Conservation (phyloP, 2,888 invertebrate genomes). For the Troides oblongomaculatus region DNA sequence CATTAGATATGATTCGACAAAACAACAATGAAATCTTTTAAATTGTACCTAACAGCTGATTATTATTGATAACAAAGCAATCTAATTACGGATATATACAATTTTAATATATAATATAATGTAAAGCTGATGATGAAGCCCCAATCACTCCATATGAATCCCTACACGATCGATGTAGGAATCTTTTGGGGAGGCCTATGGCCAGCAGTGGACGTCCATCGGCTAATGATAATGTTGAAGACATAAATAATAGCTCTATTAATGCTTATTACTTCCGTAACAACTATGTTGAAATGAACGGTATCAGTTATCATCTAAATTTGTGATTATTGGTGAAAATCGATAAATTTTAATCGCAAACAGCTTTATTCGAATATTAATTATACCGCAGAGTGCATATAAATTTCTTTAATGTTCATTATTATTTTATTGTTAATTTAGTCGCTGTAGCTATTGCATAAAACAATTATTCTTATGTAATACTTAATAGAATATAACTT, state of each 20-base stretch:
- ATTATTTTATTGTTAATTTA: neutral
- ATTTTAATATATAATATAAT: neutral
- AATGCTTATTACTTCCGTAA: constrained; percentile 1
- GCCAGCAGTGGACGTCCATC: too few species aligned
- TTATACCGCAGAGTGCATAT: neutral
- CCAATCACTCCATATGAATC: too few species aligned
- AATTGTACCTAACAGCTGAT: neutral
- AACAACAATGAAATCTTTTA: neutral
- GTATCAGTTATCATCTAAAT: neutral
- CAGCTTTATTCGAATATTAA: constrained; percentile 16
- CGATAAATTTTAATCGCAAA: constrained; percentile 5
- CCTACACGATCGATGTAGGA: too few species aligned
- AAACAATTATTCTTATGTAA: neutral
- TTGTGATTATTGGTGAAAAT: neutral
- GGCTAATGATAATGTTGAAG: neutral
- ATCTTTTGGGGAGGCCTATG: too few species aligned
- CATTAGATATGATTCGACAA: constrained; percentile 3
- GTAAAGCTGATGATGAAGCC: neutral
- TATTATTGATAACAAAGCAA: neutral
- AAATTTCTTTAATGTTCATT: neutral
- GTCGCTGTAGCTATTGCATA: neutral
- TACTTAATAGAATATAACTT: neutral
- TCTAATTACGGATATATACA: neutral
- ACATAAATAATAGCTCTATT: neutral
- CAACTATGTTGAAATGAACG: neutral